phyloP scores from a whole-genome alignment of 1,140 invertebrate species.

The Pogonomyrmex californicus region DNA sequence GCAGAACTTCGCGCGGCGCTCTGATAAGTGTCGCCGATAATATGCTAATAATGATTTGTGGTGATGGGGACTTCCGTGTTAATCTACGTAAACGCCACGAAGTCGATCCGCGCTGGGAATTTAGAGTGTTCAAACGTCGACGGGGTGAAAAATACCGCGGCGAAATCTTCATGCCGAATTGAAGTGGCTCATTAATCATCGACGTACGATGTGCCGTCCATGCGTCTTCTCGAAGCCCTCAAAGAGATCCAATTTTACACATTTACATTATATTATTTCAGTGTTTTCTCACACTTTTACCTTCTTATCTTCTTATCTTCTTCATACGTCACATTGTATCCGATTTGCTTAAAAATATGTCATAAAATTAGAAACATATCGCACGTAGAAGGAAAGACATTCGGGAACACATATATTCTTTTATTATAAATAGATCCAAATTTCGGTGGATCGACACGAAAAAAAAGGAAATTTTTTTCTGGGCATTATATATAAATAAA shows the following conservation, averaged over 20 bases:
- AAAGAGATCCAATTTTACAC: background rate
- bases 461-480: constrained; percentile 4
- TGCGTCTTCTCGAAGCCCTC: background rate
- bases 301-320: background rate
- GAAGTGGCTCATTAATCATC: background rate
- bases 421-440: background rate
- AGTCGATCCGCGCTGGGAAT: constrained; percentile 73
- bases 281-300: background rate
- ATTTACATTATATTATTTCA: background rate
- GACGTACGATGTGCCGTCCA: background rate
- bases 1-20: constrained; percentile 57
- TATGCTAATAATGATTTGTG: constrained; percentile 84
- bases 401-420: background rate
- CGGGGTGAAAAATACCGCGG: constrained; percentile 46
- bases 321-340: background rate
- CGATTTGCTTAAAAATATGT: too few relatives aligned
- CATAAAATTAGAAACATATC: background rate
- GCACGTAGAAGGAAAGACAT: background rate
- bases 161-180: constrained; percentile 9
- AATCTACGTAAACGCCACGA: constrained; percentile 77
- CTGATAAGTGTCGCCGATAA: constrained; percentile 82
- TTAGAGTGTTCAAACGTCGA: constrained; percentile 57
- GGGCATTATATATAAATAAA: background rate
- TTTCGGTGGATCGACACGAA: background rate
- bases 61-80: constrained; percentile 78